Evolutionary conservation across 2,797 vertebrate species (phyloP).

Genomic region (Apogon hyalosoma): DNA sequence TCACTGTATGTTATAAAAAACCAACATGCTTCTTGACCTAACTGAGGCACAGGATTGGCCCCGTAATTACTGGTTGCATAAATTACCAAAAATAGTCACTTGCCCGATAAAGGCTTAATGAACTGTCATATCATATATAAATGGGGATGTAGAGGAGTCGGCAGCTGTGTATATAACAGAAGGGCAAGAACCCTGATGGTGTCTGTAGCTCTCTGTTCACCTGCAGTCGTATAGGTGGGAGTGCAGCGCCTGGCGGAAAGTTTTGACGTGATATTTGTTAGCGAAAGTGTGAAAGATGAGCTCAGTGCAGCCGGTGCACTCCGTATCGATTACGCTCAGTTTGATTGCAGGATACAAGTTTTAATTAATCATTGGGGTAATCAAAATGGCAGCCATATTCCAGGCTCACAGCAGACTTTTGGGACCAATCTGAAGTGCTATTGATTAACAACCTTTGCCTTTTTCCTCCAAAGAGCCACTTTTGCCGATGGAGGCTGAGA

Average conservation of each 20-base stretch:
- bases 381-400: conserved; percentile 70
- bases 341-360: conserved; percentile 65
- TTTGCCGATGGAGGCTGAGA: conserved; percentile 38
- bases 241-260: conserved; percentile 12
- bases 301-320: not conserved
- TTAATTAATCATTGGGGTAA: conserved; percentile 80
- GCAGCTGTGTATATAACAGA: not conserved
- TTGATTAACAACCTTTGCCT: conserved; percentile 71
- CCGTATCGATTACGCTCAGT: conserved; percentile 63
- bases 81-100: too few species aligned
- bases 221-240: not conserved
- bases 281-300: conserved; percentile 50
- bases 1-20: too few species aligned
- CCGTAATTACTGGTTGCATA: too few species aligned
- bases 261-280: conserved; percentile 57
- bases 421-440: conserved; percentile 60
- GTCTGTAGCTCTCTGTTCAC: conserved; percentile 14
- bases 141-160: not conserved
- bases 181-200: conserved; percentile 4
- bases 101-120: too few species aligned
- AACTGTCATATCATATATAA: not conserved
- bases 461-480: conserved; percentile 49
- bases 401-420: conserved; percentile 50
- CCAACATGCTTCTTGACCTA: too few species aligned
- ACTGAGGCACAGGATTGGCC: too few species aligned